A percentile compares a stretch with the other conserved stretches of the same genome.
These are phyloP conservation scores for Ia io DNA, from an alignment of 2,113 vertebrate species.

Conservation along the genomic window DNA sequence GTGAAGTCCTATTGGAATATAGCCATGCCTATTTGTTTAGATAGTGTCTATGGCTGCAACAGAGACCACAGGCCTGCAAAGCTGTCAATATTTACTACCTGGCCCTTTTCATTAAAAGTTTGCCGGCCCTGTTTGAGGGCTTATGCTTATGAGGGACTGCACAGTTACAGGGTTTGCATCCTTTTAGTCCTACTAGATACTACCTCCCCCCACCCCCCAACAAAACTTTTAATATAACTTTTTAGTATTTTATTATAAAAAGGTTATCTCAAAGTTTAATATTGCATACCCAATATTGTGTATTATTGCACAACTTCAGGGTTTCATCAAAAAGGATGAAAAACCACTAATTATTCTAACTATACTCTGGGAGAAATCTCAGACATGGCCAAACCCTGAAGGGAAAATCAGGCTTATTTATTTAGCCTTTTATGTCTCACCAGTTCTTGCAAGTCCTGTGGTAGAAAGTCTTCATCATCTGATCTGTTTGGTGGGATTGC, in stretches of 20 bases:
- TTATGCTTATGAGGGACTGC: not conserved
- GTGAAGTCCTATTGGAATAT: not conserved
- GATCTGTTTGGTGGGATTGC: not conserved
- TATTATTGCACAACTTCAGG: constrained; percentile 31
- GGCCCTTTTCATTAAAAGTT: not conserved
- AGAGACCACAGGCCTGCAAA: not conserved
- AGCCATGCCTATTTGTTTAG: not conserved
- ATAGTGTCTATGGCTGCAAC: not conserved
- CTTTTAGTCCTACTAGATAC: not conserved
- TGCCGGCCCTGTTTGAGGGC: not conserved
- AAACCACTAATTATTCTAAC: constrained; percentile 35
- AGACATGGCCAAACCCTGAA: not conserved
- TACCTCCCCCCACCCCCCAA: no score
- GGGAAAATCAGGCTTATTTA: constrained; percentile 3
- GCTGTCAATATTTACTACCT: not conserved
- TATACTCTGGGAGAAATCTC: not conserved
- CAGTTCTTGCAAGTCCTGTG: not conserved
- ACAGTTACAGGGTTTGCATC: not conserved
- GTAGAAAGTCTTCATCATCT: not conserved
- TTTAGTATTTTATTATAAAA: constrained; percentile 65
- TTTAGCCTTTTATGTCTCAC: not conserved
- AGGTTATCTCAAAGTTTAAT: constrained; percentile 66
- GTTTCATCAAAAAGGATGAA: constrained; percentile 56
- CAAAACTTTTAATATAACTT: not conserved
- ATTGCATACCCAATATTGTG: constrained; percentile 50